Evolutionary conservation across 2,888 invertebrate genomes (phyloP).

Genomic region (Amblyjoppa proteus): DNA sequence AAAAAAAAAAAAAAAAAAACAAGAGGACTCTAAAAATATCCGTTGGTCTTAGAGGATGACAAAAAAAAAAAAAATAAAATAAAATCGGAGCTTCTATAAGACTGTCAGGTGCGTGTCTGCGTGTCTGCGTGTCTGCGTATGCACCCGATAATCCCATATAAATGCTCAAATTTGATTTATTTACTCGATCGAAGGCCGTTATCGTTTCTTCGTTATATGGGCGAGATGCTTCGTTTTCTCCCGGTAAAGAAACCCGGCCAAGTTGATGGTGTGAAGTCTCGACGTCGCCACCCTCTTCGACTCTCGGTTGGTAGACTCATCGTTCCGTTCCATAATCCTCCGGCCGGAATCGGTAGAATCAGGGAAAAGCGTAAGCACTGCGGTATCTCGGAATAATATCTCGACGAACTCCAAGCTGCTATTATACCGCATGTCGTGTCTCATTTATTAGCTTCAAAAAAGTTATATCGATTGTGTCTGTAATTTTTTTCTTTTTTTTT

Average conservation of each 20-base stretch:
- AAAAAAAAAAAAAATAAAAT: too few relatives aligned
- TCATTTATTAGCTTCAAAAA: slow-evolving; percentile 23
- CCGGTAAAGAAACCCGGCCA: slow-evolving; percentile 27
- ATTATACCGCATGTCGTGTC: not conserved
- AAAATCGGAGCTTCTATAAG: too few relatives aligned
- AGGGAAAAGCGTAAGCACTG: not conserved
- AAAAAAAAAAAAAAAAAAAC: too few relatives aligned
- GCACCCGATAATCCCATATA: too few relatives aligned
- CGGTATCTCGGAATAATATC: not conserved
- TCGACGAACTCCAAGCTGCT: not conserved
- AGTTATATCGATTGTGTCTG: slow-evolving; percentile 6
- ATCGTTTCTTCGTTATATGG: not conserved
- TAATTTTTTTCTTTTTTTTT: not conserved
- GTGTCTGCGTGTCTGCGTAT: too few relatives aligned
- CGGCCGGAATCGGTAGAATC: not conserved
- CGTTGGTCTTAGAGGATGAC: too few relatives aligned
- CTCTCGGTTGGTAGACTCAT: not conserved
- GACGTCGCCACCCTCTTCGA: slow-evolving; percentile 30
- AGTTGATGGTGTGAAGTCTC: slow-evolving; percentile 37
- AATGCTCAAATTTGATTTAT: too few relatives aligned
- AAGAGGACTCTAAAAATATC: too few relatives aligned
- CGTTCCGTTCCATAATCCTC: slow-evolving; percentile 19
- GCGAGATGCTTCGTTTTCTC: slow-evolving; percentile 2
- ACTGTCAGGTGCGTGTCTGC: too few relatives aligned
- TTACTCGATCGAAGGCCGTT: slow-evolving; percentile 28